Evolutionary conservation across 2,888 invertebrate species (phyloP).

Genomic region (Opisthograptis luteolata): DNA sequence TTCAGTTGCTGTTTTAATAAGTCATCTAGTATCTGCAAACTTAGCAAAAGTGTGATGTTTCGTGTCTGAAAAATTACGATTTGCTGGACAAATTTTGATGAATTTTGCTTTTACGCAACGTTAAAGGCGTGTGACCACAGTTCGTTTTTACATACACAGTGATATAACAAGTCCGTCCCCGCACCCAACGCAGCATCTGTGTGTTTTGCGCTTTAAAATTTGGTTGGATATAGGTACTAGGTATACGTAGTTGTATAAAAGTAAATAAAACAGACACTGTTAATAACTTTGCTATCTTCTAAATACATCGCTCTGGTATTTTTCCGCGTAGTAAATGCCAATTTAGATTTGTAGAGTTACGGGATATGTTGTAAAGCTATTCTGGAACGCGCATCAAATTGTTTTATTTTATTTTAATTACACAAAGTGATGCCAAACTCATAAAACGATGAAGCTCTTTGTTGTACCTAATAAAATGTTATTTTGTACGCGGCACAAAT

Average conservation of each 20-base stretch:
- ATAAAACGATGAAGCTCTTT: constrained; percentile 25
- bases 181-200: no score
- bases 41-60: no score
- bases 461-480: constrained; percentile 11
- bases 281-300: neutral
- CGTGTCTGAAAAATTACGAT: no score
- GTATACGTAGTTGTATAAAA: neutral
- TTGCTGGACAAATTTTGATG: no score
- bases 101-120: no score
- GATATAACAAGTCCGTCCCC: no score
- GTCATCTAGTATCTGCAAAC: no score
- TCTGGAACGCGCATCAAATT: constrained; percentile 24
- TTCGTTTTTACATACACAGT: no score
- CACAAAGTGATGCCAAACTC: constrained; percentile 33
- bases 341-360: constrained; percentile 14
- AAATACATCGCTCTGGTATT: neutral
- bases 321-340: constrained; percentile 15
- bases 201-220: no score
- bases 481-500: constrained; percentile 1
- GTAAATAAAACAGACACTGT: neutral
- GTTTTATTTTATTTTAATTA: constrained; percentile 35
- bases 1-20: no score
- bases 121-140: no score
- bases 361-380: constrained; percentile 30
- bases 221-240: no score